Conservation (phyloP, 2,113 vertebrate genomes). For the Ivindomyrus marchei region DNA sequence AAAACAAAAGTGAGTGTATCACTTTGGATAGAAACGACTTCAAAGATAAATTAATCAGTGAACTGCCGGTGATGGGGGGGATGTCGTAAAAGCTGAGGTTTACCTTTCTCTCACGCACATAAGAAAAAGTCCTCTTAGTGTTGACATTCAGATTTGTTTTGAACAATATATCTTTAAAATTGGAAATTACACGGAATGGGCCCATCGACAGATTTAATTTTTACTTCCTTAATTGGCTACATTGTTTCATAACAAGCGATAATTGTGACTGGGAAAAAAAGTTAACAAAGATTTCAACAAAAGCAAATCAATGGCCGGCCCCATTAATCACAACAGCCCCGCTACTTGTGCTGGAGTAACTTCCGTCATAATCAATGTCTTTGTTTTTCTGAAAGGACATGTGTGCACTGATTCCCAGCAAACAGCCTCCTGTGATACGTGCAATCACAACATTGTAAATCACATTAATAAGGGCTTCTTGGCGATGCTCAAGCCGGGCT, state of each 20-base stretch:
- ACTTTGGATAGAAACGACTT: not conserved
- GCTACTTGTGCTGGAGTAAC: conserved; percentile 67
- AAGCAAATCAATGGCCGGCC: conserved; percentile 69
- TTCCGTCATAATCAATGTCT: conserved; percentile 75
- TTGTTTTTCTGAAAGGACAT: conserved; percentile 71
- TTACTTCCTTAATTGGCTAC: conserved; percentile 65
- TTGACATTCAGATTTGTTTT: conserved; percentile 20
- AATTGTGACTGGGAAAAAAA: conserved; percentile 67
- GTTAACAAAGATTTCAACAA: conserved; percentile 71
- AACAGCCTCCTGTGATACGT: conserved; percentile 59
- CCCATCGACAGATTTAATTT: conserved; percentile 61
- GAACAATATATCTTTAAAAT: conserved; percentile 31
- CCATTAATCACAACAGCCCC: conserved; percentile 66
- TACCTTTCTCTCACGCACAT: not conserved
- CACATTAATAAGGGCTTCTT: conserved; percentile 58
- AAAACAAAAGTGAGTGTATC: not conserved
- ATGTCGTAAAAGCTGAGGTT: not conserved
- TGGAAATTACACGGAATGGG: conserved; percentile 60
- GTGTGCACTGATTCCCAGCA: conserved; percentile 63
- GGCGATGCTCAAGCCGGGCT: conserved; percentile 58
- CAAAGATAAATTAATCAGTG: not conserved
- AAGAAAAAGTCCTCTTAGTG: not conserved
- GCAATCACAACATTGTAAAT: conserved; percentile 67
- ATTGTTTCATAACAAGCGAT: conserved; percentile 71
- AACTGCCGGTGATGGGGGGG: not conserved